phyloP scores from a whole-genome alignment of 2,113 vertebrate genomes.

The Oreochromis tanganicae region DNA sequence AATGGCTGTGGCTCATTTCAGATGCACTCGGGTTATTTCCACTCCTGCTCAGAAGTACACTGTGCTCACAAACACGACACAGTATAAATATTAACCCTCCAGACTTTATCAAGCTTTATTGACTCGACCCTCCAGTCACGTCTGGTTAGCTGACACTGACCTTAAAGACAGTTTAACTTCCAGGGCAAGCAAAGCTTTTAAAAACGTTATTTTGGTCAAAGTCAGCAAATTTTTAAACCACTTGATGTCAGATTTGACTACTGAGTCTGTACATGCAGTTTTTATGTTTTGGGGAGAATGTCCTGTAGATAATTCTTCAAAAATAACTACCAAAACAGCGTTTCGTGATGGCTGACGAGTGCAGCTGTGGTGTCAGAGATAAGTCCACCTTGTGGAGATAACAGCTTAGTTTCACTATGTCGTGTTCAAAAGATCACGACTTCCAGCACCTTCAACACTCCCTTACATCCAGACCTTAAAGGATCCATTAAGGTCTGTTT shows the following conservation, averaged over 20 bases:
- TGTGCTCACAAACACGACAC: rapidly evolving
- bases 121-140: background rate
- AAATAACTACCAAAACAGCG: background rate
- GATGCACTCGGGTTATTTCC: background rate
- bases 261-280: rapidly evolving
- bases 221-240: rapidly evolving
- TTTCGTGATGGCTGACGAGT: too few relatives aligned
- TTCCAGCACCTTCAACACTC: too few relatives aligned
- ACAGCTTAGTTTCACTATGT: background rate
- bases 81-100: background rate
- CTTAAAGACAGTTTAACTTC: background rate
- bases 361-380: too few relatives aligned
- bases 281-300: background rate
- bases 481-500: background rate
- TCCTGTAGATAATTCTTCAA: background rate
- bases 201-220: rapidly evolving
- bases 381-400: too few relatives aligned
- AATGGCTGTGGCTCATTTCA: background rate
- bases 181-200: background rate
- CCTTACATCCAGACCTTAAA: rapidly evolving
- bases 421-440: too few relatives aligned
- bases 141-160: background rate
- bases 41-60: background rate
- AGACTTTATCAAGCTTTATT: background rate
- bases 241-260: rapidly evolving